These are phyloP conservation scores for Hippoglossus stenolepis DNA, from an alignment of 2,113 vertebrate genomes.

Conservation along the genomic window DNA sequence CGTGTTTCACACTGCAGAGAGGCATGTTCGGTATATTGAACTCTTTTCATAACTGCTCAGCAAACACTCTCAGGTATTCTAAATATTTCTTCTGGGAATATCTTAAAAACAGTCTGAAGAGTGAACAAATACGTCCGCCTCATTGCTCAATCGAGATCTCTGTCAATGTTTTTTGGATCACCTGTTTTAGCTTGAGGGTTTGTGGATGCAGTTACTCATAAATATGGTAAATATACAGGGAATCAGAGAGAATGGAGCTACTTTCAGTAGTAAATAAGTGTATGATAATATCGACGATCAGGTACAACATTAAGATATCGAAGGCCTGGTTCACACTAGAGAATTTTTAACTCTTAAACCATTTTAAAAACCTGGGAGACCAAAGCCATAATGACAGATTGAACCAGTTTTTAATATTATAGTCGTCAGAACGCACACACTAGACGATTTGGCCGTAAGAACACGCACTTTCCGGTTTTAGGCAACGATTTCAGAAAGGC, in stretches of 20 bases:
- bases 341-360: too few species aligned
- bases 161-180: not conserved
- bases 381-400: not conserved
- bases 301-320: too few species aligned
- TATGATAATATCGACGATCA: too few species aligned
- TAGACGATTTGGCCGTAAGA: too few species aligned
- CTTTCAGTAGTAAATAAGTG: too few species aligned
- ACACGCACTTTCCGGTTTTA: too few species aligned
- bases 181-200: not conserved
- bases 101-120: not conserved
- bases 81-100: conserved; percentile 33
- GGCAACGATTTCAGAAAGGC: too few species aligned
- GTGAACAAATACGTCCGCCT: not conserved
- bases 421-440: too few species aligned
- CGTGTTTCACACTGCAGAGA: conserved; percentile 36
- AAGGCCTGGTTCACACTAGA: too few species aligned
- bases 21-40: conserved; percentile 23
- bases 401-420: too few species aligned
- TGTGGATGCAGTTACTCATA: conserved; percentile 3
- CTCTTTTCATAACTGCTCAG: conserved; percentile 24
- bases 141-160: not conserved
- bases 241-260: too few species aligned
- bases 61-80: conserved; percentile 37
- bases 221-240: not conserved
- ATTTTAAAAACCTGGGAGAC: too few species aligned